phyloP scores from a whole-genome alignment of 2,113 vertebrate genomes.

The Zosterops pallidus region DNA sequence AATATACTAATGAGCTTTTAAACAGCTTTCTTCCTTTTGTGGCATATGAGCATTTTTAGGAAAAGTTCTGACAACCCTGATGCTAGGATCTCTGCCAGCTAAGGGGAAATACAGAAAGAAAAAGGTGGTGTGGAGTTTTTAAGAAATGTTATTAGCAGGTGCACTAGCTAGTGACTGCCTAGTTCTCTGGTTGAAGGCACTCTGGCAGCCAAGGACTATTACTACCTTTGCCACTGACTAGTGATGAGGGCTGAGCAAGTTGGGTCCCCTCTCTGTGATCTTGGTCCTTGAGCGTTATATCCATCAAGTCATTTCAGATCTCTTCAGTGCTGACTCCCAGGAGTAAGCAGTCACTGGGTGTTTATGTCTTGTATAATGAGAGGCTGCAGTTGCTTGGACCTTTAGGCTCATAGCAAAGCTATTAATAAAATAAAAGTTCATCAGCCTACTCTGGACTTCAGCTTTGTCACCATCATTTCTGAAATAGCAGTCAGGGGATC shows the following conservation, averaged over 20 bases:
- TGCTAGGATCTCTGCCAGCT: not conserved
- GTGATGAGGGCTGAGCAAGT: not conserved
- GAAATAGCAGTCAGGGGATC: not conserved
- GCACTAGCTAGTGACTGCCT: not conserved
- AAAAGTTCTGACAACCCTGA: not conserved
- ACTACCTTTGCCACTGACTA: not conserved
- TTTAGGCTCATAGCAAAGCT: not conserved
- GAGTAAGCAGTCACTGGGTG: not conserved
- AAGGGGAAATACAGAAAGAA: not conserved
- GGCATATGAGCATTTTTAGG: rapidly evolving
- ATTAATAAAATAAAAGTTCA: not conserved
- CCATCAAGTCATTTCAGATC: not conserved
- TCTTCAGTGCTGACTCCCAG: not conserved
- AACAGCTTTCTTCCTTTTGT: not conserved
- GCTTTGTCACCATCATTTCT: not conserved
- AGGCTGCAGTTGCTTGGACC: not conserved
- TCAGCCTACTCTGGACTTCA: not conserved
- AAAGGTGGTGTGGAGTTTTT: not conserved
- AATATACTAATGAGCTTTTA: not conserved
- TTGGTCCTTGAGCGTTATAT: not conserved
- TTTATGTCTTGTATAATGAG: not conserved
- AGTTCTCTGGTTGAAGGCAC: not conserved
- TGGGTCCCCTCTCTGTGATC: not conserved
- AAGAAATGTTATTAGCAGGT: not conserved
- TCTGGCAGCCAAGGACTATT: not conserved